Conservation (phyloP, 2,113 vertebrate species). For the Mobula hypostoma region DNA sequence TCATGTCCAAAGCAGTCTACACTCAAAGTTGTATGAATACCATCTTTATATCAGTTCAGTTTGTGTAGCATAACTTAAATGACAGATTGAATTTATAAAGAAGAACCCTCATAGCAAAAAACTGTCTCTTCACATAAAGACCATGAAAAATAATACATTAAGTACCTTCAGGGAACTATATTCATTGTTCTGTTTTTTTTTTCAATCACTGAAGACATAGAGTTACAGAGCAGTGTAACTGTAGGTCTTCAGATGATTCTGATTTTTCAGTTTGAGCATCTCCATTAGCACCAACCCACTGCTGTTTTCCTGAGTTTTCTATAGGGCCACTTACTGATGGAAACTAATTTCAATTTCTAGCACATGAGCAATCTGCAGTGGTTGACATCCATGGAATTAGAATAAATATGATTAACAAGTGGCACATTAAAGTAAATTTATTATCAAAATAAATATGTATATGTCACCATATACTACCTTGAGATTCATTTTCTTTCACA, state of each 20-base stretch:
- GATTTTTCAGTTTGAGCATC: slow-evolving; percentile 8
- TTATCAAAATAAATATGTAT: no score
- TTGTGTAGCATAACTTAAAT: background rate
- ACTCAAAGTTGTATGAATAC: background rate
- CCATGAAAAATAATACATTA: background rate
- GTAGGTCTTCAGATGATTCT: background rate
- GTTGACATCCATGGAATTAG: background rate
- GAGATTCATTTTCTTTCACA: no score
- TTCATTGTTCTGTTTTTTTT: background rate
- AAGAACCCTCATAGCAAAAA: background rate
- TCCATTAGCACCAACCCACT: background rate
- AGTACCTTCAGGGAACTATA: background rate
- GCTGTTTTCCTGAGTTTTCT: background rate
- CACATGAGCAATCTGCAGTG: background rate
- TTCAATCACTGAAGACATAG: background rate
- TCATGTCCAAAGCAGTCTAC: background rate
- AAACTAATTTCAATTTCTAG: background rate
- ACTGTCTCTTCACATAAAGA: background rate
- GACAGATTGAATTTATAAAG: no score
- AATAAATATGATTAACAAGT: slow-evolving; percentile 1
- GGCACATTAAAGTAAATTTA: background rate
- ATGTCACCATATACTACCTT: no score
- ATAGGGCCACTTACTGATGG: background rate
- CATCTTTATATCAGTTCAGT: background rate
- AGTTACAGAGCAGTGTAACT: background rate